These are phyloP conservation scores for Cygnus olor DNA, from an alignment of 2,797 vertebrate genomes.

Conservation along the genomic window DNA sequence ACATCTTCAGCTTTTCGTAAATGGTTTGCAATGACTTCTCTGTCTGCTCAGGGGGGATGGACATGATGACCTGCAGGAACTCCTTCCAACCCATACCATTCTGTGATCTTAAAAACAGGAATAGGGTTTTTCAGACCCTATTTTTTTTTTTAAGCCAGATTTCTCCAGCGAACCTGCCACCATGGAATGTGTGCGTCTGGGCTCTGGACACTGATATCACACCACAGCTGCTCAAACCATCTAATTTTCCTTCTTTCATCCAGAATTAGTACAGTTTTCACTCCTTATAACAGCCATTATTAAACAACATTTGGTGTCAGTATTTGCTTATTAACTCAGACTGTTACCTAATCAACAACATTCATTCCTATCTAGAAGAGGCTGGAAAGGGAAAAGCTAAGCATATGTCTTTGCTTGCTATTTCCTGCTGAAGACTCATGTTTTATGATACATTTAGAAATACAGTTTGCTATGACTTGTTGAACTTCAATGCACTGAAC, in stretches of 20 bases:
- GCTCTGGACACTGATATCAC: neutral
- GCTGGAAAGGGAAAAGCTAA: conserved; percentile 37
- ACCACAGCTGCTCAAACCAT: neutral
- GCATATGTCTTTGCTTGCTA: conserved; percentile 8
- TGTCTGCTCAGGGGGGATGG: neutral
- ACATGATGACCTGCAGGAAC: neutral
- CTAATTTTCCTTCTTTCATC: neutral
- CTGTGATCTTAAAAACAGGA: neutral
- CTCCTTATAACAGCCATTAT: neutral
- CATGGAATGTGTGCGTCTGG: neutral
- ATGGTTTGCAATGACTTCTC: neutral
- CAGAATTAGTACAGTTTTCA: neutral
- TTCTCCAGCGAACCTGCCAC: neutral
- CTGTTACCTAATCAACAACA: conserved; percentile 8
- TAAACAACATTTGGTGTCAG: neutral
- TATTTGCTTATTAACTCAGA: conserved; percentile 27
- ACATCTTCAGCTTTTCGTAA: neutral
- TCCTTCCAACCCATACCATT: neutral
- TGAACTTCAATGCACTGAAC: neutral
- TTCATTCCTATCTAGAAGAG: neutral
- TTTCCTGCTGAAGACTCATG: conserved; percentile 3
- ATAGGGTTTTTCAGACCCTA: neutral
- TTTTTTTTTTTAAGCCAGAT: neutral
- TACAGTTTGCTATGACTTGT: neutral
- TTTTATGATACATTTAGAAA: conserved; percentile 3